A percentile compares a stretch with the other conserved stretches of the same genome.
Conservation (phyloP, 2,888 invertebrate genomes). For the Ectemnius continuus region DNA sequence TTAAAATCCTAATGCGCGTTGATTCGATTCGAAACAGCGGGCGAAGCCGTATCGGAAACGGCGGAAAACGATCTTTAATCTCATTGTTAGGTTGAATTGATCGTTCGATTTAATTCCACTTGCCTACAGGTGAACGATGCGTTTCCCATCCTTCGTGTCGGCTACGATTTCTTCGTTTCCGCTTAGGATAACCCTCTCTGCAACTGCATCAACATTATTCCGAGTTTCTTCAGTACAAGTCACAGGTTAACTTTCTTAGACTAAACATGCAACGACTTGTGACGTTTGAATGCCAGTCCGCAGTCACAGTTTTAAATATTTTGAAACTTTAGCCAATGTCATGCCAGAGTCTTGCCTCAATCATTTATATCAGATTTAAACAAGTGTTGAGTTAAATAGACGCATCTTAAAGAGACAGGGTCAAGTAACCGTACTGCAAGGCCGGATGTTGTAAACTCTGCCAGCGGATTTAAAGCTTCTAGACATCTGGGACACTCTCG, state of each 20-base stretch:
- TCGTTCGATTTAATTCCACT: slow-evolving; percentile 65
- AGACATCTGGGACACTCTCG: slow-evolving; percentile 47
- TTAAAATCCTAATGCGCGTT: slow-evolving; percentile 41
- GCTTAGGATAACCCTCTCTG: too few relatives aligned
- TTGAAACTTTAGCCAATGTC: too few relatives aligned
- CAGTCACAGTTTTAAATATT: too few relatives aligned
- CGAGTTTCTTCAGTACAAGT: too few relatives aligned
- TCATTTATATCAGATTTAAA: too few relatives aligned
- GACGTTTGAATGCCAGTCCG: too few relatives aligned
- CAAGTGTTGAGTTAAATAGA: too few relatives aligned
- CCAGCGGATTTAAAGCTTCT: slow-evolving; percentile 36
- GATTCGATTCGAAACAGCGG: slow-evolving; percentile 31
- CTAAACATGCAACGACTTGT: too few relatives aligned
- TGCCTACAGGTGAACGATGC: slow-evolving; percentile 43
- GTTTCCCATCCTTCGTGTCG: not conserved
- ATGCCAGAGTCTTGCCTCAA: too few relatives aligned
- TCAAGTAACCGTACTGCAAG: slow-evolving; percentile 25
- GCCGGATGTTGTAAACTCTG: slow-evolving; percentile 41
- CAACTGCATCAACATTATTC: too few relatives aligned
- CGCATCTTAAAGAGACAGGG: not conserved
- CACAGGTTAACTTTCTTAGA: too few relatives aligned
- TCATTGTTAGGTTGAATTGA: slow-evolving; percentile 59
- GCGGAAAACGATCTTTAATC: slow-evolving; percentile 63
- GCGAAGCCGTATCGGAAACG: slow-evolving; percentile 46
- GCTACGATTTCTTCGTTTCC: slow-evolving; percentile 9